phyloP scores from a whole-genome alignment of 2,113 vertebrate genomes.

The Podocnemis expansa region DNA sequence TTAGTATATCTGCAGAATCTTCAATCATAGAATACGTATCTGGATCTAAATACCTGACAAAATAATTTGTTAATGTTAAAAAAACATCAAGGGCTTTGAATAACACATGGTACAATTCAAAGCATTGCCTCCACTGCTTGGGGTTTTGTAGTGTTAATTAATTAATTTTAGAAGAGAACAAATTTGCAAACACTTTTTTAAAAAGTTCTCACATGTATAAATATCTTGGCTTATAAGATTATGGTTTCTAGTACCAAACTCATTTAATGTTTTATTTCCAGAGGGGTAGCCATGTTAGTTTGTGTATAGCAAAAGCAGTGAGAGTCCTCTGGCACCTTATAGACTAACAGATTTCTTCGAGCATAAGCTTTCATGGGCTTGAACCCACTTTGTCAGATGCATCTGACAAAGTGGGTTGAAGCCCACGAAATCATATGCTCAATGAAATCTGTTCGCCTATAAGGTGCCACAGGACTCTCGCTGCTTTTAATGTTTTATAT shows the following conservation, averaged over 20 bases:
- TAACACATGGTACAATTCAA: neutral
- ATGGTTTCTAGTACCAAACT: neutral
- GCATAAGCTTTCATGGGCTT: too few relatives aligned
- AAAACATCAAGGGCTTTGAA: neutral
- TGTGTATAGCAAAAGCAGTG: too few relatives aligned
- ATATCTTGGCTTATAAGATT: neutral
- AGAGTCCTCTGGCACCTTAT: too few relatives aligned
- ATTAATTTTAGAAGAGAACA: neutral
- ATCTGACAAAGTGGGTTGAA: too few relatives aligned
- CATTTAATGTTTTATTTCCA: accelerated
- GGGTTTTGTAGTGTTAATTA: neutral
- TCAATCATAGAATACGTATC: slow-evolving; percentile 97
- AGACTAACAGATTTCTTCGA: too few relatives aligned
- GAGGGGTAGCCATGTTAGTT: too few relatives aligned
- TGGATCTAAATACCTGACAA: slow-evolving; percentile 92
- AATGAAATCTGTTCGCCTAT: too few relatives aligned
- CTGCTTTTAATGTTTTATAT: too few relatives aligned
- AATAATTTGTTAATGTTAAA: neutral
- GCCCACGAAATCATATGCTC: too few relatives aligned
- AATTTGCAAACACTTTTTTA: neutral
- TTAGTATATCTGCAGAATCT: slow-evolving; percentile 83
- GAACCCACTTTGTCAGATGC: too few relatives aligned
- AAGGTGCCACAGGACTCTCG: too few relatives aligned
- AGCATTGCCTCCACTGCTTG: neutral
- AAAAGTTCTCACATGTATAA: neutral